Evolutionary conservation across 2,888 invertebrate genomes (phyloP).

Genomic region (Apodemia zela): DNA sequence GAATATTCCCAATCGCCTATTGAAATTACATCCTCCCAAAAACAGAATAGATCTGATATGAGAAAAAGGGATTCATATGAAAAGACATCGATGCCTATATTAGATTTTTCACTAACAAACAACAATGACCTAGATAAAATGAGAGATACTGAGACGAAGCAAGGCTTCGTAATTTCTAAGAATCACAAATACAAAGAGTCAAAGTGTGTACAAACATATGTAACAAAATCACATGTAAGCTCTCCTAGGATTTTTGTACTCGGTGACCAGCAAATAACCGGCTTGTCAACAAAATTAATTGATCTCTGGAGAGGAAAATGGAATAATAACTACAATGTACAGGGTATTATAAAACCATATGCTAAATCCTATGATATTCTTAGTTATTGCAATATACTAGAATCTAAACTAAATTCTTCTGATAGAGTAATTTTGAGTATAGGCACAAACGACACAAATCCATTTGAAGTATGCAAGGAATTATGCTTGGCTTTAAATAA

Average conservation of each 20-base stretch:
- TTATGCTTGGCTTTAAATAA: neutral
- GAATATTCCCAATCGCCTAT: neutral
- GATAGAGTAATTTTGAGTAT: conserved; percentile 1
- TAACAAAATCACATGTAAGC: neutral
- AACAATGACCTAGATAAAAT: neutral
- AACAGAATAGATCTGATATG: neutral
- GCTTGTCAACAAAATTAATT: neutral
- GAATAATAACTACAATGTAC: neutral
- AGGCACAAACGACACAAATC: conserved; percentile 3
- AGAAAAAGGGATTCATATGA: neutral
- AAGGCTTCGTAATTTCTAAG: neutral
- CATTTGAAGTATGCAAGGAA: neutral
- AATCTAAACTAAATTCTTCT: neutral
- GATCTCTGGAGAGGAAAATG: neutral
- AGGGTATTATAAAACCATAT: neutral
- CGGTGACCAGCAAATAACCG: neutral
- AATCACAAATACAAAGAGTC: neutral
- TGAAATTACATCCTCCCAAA: neutral
- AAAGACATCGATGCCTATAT: neutral
- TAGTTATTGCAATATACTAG: neutral
- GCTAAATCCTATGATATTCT: neutral
- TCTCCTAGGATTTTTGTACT: neutral
- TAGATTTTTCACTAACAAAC: neutral
- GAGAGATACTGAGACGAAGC: neutral
- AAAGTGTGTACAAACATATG: neutral